Base-by-base conservation (phyloP, 2,113 vertebrate species). In the Ranitomeya variabilis region DNA sequence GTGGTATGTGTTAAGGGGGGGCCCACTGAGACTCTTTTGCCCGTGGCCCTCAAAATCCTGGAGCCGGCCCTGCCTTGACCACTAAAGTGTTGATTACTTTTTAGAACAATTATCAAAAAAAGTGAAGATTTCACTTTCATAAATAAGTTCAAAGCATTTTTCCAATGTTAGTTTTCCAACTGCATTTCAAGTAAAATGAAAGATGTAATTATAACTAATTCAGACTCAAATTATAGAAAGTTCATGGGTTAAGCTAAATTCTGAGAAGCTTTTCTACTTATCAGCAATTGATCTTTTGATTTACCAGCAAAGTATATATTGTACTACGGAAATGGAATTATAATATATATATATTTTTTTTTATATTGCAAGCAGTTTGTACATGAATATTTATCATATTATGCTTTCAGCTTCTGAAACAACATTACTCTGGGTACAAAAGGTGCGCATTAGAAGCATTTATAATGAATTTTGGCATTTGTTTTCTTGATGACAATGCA, bases 401-500 rank as follows among this genome's bases (percentile, higher is more conserved):
- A 87, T 37, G 74, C 74, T 67, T 52, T 71, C 51, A 87, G 62
- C n/a, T 26, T 80, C 45, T 80, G 11, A 87, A 54, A 79, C 45
- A 51, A 86, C 60, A 79, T 78, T 78, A n/a, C 55, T 21, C 21
- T 18, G 62, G 60, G 77, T 71, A 71, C 77, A 80, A 87, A 87
- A 87, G 78, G 86, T 87, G 74, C 71, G 66, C 60, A 79, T 87
- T 87, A 71, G 78, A 55, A 71, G 67, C 64, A 54, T 66, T 80
- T 80, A 69, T 69, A 80, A 80, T 80, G 78, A 52, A 80, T 80
- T 80, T 80, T 59, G 26, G 15, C 77, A 80, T 87, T 80, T 87
- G 76, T 78, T 86, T 71, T 79, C 78, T 19, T 87, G 77, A 80
- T 87, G 86, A 87, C 86, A 87, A 87, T 69, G 86, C 86, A 80